Conservation (phyloP, 2,888 invertebrate species). For the Hololepta plana region DNA sequence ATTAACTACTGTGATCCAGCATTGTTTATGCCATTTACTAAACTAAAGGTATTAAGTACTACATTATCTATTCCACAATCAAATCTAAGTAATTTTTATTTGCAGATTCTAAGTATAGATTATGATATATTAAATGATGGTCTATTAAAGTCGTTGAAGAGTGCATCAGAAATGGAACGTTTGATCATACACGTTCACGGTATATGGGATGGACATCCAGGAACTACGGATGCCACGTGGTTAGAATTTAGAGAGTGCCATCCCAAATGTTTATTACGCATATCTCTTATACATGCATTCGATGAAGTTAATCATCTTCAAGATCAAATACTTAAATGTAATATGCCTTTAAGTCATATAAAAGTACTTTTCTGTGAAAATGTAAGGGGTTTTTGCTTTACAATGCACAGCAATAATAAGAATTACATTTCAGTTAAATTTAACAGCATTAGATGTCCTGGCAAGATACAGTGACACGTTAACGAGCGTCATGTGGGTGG, state of each 20-base stretch:
- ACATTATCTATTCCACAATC: neutral
- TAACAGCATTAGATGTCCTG: slow-evolving; percentile 34
- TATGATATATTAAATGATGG: slow-evolving; percentile 34
- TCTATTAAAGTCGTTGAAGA: slow-evolving; percentile 23
- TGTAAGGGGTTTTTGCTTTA: slow-evolving; percentile 23
- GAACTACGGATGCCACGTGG: slow-evolving; percentile 48
- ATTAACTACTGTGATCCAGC: slow-evolving; percentile 34
- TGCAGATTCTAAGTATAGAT: slow-evolving; percentile 34
- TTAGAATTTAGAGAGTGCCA: slow-evolving; percentile 32
- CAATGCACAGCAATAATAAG: neutral
- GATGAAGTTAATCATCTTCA: slow-evolving; percentile 44
- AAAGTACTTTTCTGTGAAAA: slow-evolving; percentile 56
- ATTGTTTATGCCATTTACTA: slow-evolving; percentile 38
- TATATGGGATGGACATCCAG: slow-evolving; percentile 40
- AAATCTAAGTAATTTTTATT: slow-evolving; percentile 5
- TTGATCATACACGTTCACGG: slow-evolving; percentile 53
- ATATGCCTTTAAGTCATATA: slow-evolving; percentile 56
- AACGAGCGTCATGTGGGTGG: slow-evolving; percentile 41
- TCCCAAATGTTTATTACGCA: slow-evolving; percentile 37
- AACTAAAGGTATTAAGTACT: slow-evolving; percentile 30
- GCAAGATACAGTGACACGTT: slow-evolving; percentile 32
- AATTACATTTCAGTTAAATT: slow-evolving; percentile 27
- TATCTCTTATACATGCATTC: slow-evolving; percentile 49
- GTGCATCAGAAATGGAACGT: slow-evolving; percentile 30
- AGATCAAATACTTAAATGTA: slow-evolving; percentile 39